Evolutionary conservation across 37 sponge, comb jelly and placozoan species (phyloP).

Genomic region (Hexactinellida sp.): DNA sequence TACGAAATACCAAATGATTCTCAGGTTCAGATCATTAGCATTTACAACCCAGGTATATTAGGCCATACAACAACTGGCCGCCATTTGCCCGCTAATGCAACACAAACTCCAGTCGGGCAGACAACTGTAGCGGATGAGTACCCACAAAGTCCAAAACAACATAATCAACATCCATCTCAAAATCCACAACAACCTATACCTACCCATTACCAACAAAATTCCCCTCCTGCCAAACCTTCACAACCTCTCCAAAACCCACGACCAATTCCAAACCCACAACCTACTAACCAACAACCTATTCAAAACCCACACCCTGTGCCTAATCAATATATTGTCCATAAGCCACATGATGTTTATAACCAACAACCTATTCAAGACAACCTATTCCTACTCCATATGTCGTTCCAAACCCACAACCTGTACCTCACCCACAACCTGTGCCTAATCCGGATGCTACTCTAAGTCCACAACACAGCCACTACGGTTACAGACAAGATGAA

Average conservation of each 20-base stretch:
- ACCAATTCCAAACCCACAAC: background rate
- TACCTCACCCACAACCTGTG: no score
- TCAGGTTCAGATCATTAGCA: background rate
- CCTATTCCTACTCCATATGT: background rate
- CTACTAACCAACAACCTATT: no score
- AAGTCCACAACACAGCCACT: no score
- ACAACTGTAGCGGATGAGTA: no score
- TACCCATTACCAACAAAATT: background rate
- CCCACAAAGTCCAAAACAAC: background rate
- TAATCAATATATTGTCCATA: no score
- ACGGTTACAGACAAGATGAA: no score
- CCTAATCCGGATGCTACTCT: no score
- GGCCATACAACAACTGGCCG: background rate
- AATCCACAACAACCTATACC: background rate
- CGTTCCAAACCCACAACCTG: background rate
- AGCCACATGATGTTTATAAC: no score
- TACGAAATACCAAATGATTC: background rate
- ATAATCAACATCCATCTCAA: background rate
- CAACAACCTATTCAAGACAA: background rate
- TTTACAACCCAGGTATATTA: background rate
- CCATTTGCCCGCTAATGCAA: background rate
- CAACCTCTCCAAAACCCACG: background rate
- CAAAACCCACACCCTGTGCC: background rate
- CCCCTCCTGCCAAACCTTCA: background rate
- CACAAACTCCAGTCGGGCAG: background rate